These are phyloP conservation scores for Rhagonycha lutea DNA, from an alignment of 2,888 invertebrate genomes.

Conservation along the genomic window DNA sequence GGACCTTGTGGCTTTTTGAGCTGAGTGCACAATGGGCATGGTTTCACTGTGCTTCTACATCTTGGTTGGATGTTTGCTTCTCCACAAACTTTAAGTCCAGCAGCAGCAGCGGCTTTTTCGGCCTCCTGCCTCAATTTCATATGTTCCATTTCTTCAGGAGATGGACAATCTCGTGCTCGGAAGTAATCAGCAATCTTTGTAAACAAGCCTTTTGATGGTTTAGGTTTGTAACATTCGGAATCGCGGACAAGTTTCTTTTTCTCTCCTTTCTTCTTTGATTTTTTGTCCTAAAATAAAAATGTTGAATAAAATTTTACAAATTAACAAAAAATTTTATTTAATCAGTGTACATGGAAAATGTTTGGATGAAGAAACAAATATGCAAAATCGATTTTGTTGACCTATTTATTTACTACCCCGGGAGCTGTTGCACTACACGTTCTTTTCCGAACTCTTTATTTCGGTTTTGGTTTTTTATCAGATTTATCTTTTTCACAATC, in stretches of 20 bases:
- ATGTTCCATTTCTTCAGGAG: slow-evolving; percentile 45
- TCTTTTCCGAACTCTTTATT: not conserved
- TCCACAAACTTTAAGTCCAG: slow-evolving; percentile 41
- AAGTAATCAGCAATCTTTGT: slow-evolving; percentile 45
- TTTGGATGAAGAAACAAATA: not conserved
- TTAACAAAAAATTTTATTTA: not conserved
- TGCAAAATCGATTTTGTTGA: not conserved
- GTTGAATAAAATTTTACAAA: not conserved
- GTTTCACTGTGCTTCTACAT: not conserved
- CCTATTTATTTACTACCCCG: not conserved
- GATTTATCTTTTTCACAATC: not conserved
- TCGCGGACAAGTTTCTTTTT: not conserved
- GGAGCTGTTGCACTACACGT: not conserved
- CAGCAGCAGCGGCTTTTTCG: slow-evolving; percentile 45
- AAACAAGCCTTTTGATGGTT: slow-evolving; percentile 35
- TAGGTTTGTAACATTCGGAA: not conserved
- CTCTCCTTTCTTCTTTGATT: too few relatives aligned
- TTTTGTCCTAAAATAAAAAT: not conserved
- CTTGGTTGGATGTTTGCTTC: not conserved
- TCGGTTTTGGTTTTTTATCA: not conserved
- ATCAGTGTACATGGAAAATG: not conserved
- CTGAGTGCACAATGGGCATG: not conserved
- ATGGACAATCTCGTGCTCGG: slow-evolving; percentile 47
- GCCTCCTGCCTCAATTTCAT: slow-evolving; percentile 41
- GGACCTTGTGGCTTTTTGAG: not conserved